Evolutionary conservation across 1,140 invertebrate genomes (phyloP).

Genomic region (Tetragonula clypearis): DNA sequence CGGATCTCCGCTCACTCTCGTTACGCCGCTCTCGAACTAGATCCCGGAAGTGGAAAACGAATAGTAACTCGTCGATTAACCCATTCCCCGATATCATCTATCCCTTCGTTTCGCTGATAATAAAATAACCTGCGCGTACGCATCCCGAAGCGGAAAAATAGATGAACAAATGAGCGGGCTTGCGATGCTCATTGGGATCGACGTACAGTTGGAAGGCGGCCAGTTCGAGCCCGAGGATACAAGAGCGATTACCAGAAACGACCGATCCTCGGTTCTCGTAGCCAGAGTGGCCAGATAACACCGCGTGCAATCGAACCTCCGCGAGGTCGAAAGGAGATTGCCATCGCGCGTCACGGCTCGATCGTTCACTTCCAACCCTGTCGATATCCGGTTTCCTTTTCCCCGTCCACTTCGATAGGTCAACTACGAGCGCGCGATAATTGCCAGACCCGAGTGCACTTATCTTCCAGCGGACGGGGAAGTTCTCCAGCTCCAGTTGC

Average conservation of each 20-base stretch:
- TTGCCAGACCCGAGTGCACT: background rate
- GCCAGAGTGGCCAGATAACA: background rate
- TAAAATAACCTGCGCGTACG: background rate
- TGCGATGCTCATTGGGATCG: background rate
- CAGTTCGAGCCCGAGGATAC: background rate
- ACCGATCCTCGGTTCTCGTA: background rate
- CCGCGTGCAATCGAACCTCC: background rate
- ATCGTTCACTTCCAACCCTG: background rate
- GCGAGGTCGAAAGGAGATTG: no score
- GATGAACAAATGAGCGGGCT: background rate
- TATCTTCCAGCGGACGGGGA: background rate
- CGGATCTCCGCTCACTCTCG: background rate
- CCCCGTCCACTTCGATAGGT: background rate
- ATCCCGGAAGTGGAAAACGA: background rate
- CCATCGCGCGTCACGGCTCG: background rate
- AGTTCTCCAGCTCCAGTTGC: no score
- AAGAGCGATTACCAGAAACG: conserved; percentile 29
- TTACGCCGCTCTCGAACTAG: background rate
- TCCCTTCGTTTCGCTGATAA: background rate
- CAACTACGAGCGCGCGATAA: background rate
- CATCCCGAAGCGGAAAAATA: background rate
- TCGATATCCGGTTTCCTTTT: background rate
- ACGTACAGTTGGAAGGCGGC: background rate
- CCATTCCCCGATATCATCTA: background rate
- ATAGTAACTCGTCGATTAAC: background rate